Base-by-base conservation (phyloP, 1,140 invertebrate species). In the Psilanteris sp. region DNA sequence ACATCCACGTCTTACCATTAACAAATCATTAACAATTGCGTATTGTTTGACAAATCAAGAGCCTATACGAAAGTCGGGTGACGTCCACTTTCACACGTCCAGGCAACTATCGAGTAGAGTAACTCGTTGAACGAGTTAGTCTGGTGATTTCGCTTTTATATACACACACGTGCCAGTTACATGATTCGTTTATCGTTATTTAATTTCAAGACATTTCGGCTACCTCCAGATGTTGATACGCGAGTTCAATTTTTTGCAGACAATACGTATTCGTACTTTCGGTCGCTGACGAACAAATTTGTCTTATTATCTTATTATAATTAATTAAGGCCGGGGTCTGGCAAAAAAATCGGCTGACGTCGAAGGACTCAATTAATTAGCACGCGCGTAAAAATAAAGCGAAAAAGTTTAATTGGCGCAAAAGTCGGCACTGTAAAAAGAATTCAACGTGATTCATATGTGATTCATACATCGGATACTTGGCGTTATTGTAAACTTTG, bases 61-160 rank as follows among this genome's bases (percentile, higher is more conserved):
- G 74, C 55, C 74, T 73, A n/a, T n/a, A 81, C 64, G 80, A 83
- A 80, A 83, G 77, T 78, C 59, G 46, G 36, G 52, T 66, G 78
- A 48, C 78, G 74, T 73, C 76, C 37, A 82, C 79, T 82, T 82
- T 83, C 81, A 83, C 81, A 79, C 79, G 74, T 80, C 78, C 24
- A 55, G n/a, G 27, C 54, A 59, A 81, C 81, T 80, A 74, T 67
- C 59, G 37, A 74, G 71, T 48, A 54, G 71, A 66, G 52, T 26
- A 54, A 75, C 71, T 75, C 48, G 71, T 75, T 68, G 37, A 62
- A 68, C 71, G 55, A 68, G 62, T 75, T 67, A 61, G 46, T 59
- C 61, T 26, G 46, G 54, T 50, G 62, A 75, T 75, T 68, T 75
- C 71, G 71, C 62, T 75, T 68, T 75, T 68, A n/a, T n/a, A n/a